A percentile compares a stretch with the other conserved stretches of the same genome.
These are phyloP conservation scores for Periparus ater DNA, from an alignment of 2,797 vertebrate species.

Conservation along the genomic window DNA sequence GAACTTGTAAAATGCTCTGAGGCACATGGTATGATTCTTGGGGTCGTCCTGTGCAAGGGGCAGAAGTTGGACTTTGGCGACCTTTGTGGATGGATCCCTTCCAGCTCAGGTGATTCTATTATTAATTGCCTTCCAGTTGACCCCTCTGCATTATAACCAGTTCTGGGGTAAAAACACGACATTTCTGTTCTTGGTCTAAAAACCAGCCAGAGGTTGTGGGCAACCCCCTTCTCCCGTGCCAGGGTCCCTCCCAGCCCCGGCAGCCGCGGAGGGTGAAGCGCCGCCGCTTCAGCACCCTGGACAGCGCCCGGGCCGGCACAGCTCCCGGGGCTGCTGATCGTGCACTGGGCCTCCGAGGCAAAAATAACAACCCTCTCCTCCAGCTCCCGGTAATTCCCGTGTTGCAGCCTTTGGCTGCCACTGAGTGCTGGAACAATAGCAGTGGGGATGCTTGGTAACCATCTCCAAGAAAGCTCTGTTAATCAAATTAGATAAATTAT, in stretches of 20 bases:
- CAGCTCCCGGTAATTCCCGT: accelerated
- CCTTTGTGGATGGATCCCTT: not conserved
- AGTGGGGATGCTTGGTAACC: not conserved
- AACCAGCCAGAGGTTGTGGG: not conserved
- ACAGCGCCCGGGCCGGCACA: accelerated
- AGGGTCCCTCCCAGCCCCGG: not conserved
- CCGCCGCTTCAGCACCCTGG: not conserved
- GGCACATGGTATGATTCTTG: not conserved
- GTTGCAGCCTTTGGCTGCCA: not conserved
- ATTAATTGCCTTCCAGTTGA: not conserved
- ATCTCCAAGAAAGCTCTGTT: not conserved
- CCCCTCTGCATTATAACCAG: accelerated
- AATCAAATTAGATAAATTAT: not conserved
- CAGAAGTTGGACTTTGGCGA: accelerated
- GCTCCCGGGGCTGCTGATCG: accelerated
- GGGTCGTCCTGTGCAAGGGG: not conserved
- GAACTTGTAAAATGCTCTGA: not conserved
- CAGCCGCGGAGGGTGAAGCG: accelerated
- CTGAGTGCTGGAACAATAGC: not conserved
- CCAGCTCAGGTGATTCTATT: not conserved
- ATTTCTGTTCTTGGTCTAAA: not conserved
- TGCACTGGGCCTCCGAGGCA: accelerated
- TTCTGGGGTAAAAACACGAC: not conserved
- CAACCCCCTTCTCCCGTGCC: accelerated
- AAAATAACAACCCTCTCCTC: accelerated